A percentile compares a stretch with the other conserved stretches of the same genome.
Conservation (phyloP, 2,888 invertebrate species). For the Luperina testacea region DNA sequence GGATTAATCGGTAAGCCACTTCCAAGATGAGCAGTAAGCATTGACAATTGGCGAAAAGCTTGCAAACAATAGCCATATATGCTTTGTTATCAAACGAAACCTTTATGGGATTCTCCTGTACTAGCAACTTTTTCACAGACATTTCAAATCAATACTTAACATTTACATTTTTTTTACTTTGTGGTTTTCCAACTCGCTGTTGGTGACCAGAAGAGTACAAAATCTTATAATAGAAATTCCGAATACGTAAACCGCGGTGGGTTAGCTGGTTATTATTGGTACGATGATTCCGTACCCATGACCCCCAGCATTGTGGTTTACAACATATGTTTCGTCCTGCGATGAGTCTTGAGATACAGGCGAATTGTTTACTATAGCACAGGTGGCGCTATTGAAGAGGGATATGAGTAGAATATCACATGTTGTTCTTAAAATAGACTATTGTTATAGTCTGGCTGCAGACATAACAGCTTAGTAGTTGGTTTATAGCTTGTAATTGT, state of each 20-base stretch:
- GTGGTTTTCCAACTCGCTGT: conserved; percentile 24
- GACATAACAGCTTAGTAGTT: background rate
- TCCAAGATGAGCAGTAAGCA: conserved; percentile 2
- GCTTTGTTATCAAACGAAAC: conserved; percentile 8
- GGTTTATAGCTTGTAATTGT: background rate
- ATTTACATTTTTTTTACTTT: background rate
- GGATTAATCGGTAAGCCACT: background rate
- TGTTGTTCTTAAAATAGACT: conserved; percentile 8
- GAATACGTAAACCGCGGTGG: conserved; percentile 62
- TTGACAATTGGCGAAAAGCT: conserved; percentile 2
- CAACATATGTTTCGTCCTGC: conserved; percentile 55
- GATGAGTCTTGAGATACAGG: conserved; percentile 26
- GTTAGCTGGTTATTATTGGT: conserved; percentile 69
- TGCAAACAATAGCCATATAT: background rate
- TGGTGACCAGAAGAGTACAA: conserved; percentile 8
- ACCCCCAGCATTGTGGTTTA: conserved; percentile 69
- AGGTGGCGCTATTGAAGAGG: conserved; percentile 38
- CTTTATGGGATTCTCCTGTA: background rate
- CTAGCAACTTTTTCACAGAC: background rate
- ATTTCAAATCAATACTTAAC: background rate
- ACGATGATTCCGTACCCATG: conserved; percentile 60
- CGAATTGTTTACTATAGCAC: conserved; percentile 43
- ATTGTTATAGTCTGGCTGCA: conserved; percentile 3
- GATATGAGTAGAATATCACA: background rate
- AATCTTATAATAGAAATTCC: conserved; percentile 48